These are phyloP conservation scores for Osmerus eperlanus DNA, from an alignment of 2,113 vertebrate genomes.

Conservation along the genomic window DNA sequence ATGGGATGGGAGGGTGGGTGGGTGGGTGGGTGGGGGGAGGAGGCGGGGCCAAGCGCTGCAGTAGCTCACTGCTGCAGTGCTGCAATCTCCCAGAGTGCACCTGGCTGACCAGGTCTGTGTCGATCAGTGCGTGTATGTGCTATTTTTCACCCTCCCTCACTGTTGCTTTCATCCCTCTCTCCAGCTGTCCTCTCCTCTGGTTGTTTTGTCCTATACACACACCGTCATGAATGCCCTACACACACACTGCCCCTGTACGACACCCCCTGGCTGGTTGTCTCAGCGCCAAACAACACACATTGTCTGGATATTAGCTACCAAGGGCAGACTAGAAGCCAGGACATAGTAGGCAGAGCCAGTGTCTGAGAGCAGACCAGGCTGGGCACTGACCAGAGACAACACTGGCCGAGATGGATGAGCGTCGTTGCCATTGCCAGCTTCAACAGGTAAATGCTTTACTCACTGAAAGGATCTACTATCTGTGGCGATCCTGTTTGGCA, in stretches of 20 bases:
- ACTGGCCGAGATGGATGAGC: no score
- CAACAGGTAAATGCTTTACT: no score
- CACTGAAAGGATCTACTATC: no score
- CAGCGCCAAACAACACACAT: not conserved
- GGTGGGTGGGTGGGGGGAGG: no score
- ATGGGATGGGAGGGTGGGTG: not conserved
- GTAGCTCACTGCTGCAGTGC: slow-evolving; percentile 10
- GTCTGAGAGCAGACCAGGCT: not conserved
- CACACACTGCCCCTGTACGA: not conserved
- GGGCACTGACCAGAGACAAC: no score
- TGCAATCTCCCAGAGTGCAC: slow-evolving; percentile 14
- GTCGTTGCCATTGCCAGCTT: no score
- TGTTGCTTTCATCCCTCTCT: not conserved
- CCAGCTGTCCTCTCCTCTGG: not conserved
- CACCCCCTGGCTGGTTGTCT: not conserved
- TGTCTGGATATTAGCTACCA: not conserved
- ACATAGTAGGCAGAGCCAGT: not conserved
- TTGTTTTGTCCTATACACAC: not conserved
- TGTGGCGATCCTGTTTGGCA: no score
- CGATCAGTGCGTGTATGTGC: not conserved
- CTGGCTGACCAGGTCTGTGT: slow-evolving; percentile 1
- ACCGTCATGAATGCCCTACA: not conserved
- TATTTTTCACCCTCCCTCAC: not conserved
- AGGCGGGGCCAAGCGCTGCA: not conserved
- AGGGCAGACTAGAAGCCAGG: not conserved